Evolutionary conservation across 1,140 invertebrate genomes (phyloP).

Genomic region (Anoplolepis gracilipes): DNA sequence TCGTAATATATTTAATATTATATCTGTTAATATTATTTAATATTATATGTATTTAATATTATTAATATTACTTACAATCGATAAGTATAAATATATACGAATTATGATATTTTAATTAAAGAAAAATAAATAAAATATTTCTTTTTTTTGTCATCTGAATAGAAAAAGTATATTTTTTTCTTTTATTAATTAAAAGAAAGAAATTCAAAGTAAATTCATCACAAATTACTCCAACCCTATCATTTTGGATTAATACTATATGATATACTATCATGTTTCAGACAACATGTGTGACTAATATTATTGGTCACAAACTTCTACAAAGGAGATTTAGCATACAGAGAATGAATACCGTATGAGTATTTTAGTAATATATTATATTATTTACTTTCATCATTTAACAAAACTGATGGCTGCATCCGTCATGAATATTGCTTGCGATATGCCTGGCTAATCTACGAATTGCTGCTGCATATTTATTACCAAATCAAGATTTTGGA

Average conservation of each 20-base stretch:
- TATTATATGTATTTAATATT: neutral
- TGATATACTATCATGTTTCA: conserved; percentile 60
- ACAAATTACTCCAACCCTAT: neutral
- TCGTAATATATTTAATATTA: too few species aligned
- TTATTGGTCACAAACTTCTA: conserved; percentile 63
- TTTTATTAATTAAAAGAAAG: conserved; percentile 1
- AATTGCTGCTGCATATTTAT: conserved; percentile 65
- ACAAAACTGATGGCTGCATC: conserved; percentile 46
- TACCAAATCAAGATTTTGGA: conserved; percentile 69
- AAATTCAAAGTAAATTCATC: conserved; percentile 17
- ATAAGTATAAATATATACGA: neutral
- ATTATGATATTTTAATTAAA: too few species aligned
- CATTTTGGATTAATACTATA: conserved; percentile 31
- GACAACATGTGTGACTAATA: conserved; percentile 45
- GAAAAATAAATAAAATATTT: neutral
- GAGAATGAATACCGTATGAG: conserved; percentile 74
- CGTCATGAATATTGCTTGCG: conserved; percentile 68
- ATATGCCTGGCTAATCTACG: conserved; percentile 65
- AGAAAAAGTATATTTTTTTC: neutral
- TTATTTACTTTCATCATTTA: conserved; percentile 71
- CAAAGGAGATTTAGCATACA: conserved; percentile 53
- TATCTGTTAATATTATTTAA: too few species aligned
- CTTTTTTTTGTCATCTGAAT: neutral
- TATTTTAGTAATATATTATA: conserved; percentile 35
- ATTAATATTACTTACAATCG: too few species aligned